These are phyloP conservation scores for Regulus satrapa DNA, from an alignment of 2,113 vertebrate species.

Conservation along the genomic window DNA sequence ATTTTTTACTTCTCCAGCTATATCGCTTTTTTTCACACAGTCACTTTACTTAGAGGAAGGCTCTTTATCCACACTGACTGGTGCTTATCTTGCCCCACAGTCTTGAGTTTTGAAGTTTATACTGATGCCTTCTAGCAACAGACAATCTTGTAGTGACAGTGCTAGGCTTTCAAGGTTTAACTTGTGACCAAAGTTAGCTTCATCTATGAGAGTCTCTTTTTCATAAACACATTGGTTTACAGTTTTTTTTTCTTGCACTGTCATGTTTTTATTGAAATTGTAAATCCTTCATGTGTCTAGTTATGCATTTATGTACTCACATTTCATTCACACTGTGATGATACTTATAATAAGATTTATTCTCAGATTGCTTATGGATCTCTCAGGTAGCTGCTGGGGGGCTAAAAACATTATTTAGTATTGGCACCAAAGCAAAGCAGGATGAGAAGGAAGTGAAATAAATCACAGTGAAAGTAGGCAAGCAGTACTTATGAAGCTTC, in stretches of 20 bases:
- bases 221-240: not conserved
- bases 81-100: not conserved
- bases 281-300: not conserved
- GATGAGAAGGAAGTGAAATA: not conserved
- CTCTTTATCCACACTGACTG: not conserved
- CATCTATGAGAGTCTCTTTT: not conserved
- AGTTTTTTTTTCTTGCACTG: not conserved
- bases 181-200: not conserved
- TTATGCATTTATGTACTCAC: not conserved
- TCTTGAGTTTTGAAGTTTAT: not conserved
- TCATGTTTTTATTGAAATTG: not conserved
- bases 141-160: not conserved
- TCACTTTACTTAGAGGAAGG: not conserved
- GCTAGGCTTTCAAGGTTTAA: not conserved
- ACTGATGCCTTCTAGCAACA: not conserved
- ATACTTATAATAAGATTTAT: not conserved
- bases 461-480: not conserved
- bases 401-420: not conserved
- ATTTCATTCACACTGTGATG: not conserved
- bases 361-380: not conserved
- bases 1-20: not conserved
- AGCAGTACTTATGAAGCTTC: not conserved
- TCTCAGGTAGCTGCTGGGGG: not conserved
- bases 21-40: not conserved
- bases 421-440: not conserved